Conservation (phyloP, 2,888 invertebrate genomes). For the Acrobasis repandana region DNA sequence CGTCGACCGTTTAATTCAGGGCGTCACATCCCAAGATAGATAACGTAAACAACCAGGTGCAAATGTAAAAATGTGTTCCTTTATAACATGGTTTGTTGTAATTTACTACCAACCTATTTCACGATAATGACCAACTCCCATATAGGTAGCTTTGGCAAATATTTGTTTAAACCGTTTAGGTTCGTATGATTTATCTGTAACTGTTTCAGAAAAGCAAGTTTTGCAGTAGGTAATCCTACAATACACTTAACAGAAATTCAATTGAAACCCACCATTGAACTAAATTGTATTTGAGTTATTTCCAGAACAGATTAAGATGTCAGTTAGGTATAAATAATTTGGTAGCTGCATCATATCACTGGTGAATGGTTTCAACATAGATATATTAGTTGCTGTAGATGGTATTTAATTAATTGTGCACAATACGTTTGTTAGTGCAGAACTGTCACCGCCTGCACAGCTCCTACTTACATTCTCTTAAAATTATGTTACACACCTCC, state of each 20-base stretch:
- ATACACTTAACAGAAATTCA: not conserved
- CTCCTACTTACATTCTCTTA: constrained; percentile 29
- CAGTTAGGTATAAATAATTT: constrained; percentile 4
- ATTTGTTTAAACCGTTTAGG: too few species aligned
- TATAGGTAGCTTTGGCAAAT: not conserved
- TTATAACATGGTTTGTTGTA: not conserved
- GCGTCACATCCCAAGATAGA: constrained; percentile 16
- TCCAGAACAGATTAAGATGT: constrained; percentile 8
- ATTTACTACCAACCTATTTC: not conserved
- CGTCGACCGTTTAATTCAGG: constrained; percentile 7
- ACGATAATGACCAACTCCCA: not conserved
- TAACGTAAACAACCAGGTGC: constrained; percentile 16
- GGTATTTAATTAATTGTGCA: constrained; percentile 27
- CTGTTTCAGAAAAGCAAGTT: too few species aligned
- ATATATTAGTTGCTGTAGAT: constrained; percentile 28
- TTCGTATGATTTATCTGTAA: too few species aligned
- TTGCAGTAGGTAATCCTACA: not conserved
- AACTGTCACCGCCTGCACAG: constrained; percentile 24
- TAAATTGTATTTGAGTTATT: not conserved
- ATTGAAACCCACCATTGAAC: not conserved
- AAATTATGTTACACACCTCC: constrained; percentile 37
- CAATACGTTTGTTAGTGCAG: constrained; percentile 28
- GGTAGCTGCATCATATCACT: constrained; percentile 24
- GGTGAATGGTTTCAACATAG: constrained; percentile 31
- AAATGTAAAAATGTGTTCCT: not conserved